These are phyloP conservation scores for Collichthys lucidus DNA, from an alignment of 2,113 vertebrate species.

Conservation along the genomic window DNA sequence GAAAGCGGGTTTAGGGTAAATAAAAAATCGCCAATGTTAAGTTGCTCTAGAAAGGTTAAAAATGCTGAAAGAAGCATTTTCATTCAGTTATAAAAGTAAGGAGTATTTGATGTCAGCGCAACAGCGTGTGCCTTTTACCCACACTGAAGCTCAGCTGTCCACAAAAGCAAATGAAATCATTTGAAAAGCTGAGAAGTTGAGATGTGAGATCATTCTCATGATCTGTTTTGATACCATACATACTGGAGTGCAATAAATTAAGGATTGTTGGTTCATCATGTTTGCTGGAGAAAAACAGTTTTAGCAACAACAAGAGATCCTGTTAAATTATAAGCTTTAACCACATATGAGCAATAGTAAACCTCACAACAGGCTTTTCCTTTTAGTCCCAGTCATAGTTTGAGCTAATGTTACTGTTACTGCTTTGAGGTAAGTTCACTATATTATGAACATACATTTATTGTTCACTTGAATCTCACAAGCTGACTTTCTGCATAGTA, in stretches of 20 bases:
- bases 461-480: neutral
- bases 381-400: neutral
- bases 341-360: neutral
- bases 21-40: neutral
- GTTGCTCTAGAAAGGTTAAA: too few relatives aligned
- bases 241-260: neutral
- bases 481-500: neutral
- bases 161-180: neutral
- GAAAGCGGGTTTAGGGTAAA: neutral
- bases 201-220: neutral
- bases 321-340: conserved; percentile 2
- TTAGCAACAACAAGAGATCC: neutral
- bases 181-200: neutral
- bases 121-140: neutral
- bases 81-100: neutral
- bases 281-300: too few relatives aligned
- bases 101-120: neutral
- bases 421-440: neutral
- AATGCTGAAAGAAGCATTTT: neutral
- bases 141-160: neutral
- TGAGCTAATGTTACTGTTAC: neutral
- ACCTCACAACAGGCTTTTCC: neutral
- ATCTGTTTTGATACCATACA: neutral
- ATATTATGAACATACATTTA: neutral
- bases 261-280: neutral